Base-by-base conservation (phyloP, 2,797 vertebrate genomes). In the Naso thynnoides region DNA sequence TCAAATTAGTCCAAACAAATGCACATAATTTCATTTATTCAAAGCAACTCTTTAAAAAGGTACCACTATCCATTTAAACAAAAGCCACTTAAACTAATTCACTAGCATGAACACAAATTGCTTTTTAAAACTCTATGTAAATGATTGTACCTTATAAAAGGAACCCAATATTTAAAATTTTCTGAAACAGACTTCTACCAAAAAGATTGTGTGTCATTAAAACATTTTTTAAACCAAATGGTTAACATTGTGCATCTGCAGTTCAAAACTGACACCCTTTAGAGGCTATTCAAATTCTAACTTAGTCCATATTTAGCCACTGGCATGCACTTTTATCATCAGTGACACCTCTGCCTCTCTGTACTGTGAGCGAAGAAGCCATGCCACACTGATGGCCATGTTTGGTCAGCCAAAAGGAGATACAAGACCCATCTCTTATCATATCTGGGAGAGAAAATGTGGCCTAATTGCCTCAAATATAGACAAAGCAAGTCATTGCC, bases 401-500 rank as follows among this genome's bases (percentile, higher is more conserved):
- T 94, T 93, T 96, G 94, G 93, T 91, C 91, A 92, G 86, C 79
- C 68, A 78, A 92, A 70, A 4, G 84, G 70, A 88, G 84, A 92
- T 92, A 93, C 88, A 93, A 93, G 93, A 89, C 81, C 89, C 89
- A 88, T 94, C 94, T 93, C 90, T 95, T 95, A 95, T 96, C 95
- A 81, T 91, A 84, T 89, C 79, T 86, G 62, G 39, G 71, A 83
- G 91, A 86, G 85, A 87, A 95, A 95, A 95, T 88, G 89, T 21
- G 16, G 75, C 86, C 93, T 94, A 94, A 94, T 94, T 92, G 92
- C 89, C 90, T 91, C 88, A 93, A 95, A 94, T 88, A 79, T 61
- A 94, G 92, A 93, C 91, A 88, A 84, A 83, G 81, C 78, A 83
- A 75, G 81, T 77, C 84, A 75, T 70, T 82, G 89, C 84, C 33